Evolutionary conservation across 1,140 invertebrate genomes (phyloP).

Genomic region (Euglossa dilemma): DNA sequence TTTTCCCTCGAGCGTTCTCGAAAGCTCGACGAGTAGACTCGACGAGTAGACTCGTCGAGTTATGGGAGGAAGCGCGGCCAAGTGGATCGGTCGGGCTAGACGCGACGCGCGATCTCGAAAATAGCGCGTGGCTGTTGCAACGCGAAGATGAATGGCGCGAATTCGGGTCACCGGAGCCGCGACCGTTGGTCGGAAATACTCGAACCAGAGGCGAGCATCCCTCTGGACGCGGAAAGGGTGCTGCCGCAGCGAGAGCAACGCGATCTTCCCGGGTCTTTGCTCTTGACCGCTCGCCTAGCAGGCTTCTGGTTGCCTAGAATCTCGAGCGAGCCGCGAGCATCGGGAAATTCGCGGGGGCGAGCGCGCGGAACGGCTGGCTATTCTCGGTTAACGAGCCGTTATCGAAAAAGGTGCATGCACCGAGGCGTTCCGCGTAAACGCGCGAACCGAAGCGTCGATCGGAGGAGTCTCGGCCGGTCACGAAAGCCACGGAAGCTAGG

Average conservation of each 20-base stretch:
- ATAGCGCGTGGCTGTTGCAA: constrained; percentile 42
- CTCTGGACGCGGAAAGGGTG: background rate
- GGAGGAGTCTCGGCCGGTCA: too few relatives aligned
- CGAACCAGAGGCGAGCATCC: constrained; percentile 30
- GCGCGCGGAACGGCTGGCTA: background rate
- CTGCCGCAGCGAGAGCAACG: constrained; percentile 4
- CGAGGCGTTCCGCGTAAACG: background rate
- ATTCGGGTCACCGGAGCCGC: constrained; percentile 57
- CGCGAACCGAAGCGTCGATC: too few relatives aligned
- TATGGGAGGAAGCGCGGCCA: too few relatives aligned
- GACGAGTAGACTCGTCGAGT: too few relatives aligned
- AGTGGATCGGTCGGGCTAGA: background rate
- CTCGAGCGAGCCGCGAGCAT: too few relatives aligned
- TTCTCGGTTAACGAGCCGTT: constrained; percentile 9
- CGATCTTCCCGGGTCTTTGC: constrained; percentile 78
- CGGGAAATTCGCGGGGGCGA: too few relatives aligned
- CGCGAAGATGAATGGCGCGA: constrained; percentile 63
- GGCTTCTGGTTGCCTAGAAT: background rate
- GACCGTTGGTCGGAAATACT: constrained; percentile 48
- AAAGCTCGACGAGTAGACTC: background rate
- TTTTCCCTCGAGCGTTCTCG: background rate
- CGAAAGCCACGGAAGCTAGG: too few relatives aligned
- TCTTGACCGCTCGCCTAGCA: constrained; percentile 73
- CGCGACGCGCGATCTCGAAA: constrained; percentile 8
- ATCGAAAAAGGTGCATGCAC: background rate